Evolutionary conservation across 2,888 invertebrate genomes (phyloP), one percentile per base, ranked within the genome.

Genomic region (Pseudeuparius sepicola): DNA sequence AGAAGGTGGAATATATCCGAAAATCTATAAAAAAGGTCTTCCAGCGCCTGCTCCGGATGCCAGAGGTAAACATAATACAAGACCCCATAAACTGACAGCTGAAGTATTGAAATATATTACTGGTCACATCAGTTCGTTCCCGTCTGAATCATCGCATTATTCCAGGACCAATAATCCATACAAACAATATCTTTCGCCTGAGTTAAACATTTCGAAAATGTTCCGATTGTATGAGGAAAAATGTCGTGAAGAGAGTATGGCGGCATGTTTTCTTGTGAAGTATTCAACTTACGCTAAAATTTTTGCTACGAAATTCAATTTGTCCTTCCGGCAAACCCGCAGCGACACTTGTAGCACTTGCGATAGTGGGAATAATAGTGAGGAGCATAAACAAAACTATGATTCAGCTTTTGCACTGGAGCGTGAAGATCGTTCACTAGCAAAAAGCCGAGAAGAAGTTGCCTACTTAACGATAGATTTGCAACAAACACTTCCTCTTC

Each of bases 401-500:
- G 12, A 26, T 14, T 14, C 13, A 24, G 42, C 39, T 15, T 37
- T 42, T 36, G 20, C 33, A 12, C 10, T 6, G 2, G 38, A 42
- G 31, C 26, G 35, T 14, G 9, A 4, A 23, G 39, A 42, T 16
- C 26, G 37, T 6, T 2, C 20, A 24, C 15, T 7, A 7, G 11
- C 34, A 14, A 6, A 4, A 9, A 15, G 11, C 10, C 23, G 24
- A 9, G 16, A 20, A 10, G 27, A 36, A 15, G 27, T 25, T 10
- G 14, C 13, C 4, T 48, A 45, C 30, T 15, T 48, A 4, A 48
- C 41, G 4, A 27, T 47, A 24, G 45, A 49, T 25, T 14, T 44
- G 5, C 48, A 47, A 31, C 45, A 48, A 35, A 47, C 47, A 2
- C 39, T 45, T 35, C 47, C 46, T 2, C 23, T 48, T 5, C 44